Conservation (phyloP, 2,797 vertebrate species). For the Enoplosus armatus region DNA sequence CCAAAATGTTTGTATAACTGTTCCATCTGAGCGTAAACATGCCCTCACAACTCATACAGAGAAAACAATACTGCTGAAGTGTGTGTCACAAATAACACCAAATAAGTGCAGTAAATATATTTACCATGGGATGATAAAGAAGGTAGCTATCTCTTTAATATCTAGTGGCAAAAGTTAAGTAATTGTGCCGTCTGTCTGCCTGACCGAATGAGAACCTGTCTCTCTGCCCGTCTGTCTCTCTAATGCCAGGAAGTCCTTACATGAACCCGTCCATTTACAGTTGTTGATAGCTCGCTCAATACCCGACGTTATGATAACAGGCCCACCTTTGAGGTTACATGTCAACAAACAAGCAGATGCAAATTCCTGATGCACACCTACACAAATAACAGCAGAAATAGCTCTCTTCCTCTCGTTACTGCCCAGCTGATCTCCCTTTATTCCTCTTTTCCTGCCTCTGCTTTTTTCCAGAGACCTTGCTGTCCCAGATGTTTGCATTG, state of each 20-base stretch:
- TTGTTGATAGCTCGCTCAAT: neutral
- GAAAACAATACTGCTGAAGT: neutral
- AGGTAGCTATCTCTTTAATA: neutral
- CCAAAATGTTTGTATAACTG: constrained; percentile 3
- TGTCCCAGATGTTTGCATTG: neutral
- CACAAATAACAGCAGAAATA: neutral
- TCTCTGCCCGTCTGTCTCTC: neutral
- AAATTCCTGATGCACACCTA: constrained; percentile 33
- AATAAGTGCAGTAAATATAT: neutral
- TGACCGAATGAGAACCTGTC: neutral
- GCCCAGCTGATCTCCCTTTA: neutral
- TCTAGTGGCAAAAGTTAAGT: neutral
- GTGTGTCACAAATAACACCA: neutral
- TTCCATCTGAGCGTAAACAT: constrained; percentile 8
- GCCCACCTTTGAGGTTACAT: constrained; percentile 7
- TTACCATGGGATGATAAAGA: neutral
- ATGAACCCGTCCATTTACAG: constrained; percentile 12
- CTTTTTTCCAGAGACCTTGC: neutral
- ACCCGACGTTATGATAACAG: neutral
- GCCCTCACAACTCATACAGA: neutral
- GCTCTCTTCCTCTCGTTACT: neutral
- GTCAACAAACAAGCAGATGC: constrained; percentile 42
- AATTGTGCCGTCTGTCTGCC: neutral
- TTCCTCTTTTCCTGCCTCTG: neutral
- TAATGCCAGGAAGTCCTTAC: neutral